Conservation (phyloP, 2,797 vertebrate genomes). For the Characodon lateralis region DNA sequence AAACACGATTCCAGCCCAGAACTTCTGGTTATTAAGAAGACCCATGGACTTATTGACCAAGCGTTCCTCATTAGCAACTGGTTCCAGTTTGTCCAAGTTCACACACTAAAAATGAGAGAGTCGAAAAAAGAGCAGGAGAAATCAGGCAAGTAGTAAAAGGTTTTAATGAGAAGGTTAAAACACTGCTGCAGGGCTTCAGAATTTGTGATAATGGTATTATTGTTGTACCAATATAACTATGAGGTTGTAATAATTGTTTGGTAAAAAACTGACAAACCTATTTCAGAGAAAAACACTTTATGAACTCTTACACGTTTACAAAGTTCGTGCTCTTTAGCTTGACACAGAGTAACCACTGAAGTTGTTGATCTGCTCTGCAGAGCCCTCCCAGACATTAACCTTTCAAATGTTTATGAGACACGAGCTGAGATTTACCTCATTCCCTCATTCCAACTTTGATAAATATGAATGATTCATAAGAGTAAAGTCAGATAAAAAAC, state of each 20-base stretch:
- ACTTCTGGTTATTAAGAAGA: constrained; percentile 90
- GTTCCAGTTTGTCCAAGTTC: constrained; percentile 95
- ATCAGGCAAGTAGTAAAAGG: background rate
- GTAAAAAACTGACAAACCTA: background rate
- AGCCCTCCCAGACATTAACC: constrained; percentile 30
- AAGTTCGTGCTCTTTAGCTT: constrained; percentile 2
- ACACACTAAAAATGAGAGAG: constrained; percentile 84
- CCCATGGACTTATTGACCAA: constrained; percentile 94
- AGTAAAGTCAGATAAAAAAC: constrained; percentile 13
- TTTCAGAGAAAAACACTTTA: constrained; percentile 5
- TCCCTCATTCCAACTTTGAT: background rate
- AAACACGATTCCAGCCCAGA: constrained; percentile 98
- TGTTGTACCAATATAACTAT: background rate
- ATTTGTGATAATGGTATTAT: background rate
- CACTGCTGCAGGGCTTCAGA: background rate
- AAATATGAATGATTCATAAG: constrained; percentile 22
- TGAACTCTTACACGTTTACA: constrained; percentile 21
- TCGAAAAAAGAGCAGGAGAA: background rate
- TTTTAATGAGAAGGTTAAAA: background rate
- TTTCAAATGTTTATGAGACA: constrained; percentile 21
- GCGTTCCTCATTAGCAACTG: constrained; percentile 88
- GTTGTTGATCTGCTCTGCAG: constrained; percentile 21
- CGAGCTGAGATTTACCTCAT: constrained; percentile 18
- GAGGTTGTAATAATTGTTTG: background rate
- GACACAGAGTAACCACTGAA: constrained; percentile 15